These are phyloP conservation scores for Antennarius striatus DNA, from an alignment of 2,113 vertebrate genomes.

Conservation along the genomic window DNA sequence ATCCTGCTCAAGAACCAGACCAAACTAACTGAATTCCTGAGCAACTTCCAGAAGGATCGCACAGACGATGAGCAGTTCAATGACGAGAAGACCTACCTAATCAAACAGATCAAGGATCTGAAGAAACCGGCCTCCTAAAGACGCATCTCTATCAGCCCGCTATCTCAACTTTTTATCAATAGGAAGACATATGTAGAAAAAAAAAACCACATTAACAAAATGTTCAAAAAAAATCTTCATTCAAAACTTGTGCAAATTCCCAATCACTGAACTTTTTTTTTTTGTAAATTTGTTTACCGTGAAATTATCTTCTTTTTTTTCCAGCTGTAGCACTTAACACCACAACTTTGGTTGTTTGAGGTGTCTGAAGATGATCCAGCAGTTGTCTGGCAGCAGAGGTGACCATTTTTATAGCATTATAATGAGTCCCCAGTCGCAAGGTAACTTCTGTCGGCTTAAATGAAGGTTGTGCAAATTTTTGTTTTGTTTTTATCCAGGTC, in stretches of 20 bases:
- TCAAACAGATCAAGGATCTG: slow-evolving; percentile 98
- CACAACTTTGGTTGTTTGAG: slow-evolving; percentile 52
- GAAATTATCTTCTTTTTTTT: slow-evolving; percentile 9
- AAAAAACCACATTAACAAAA: slow-evolving; percentile 58
- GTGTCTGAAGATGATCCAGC: slow-evolving; percentile 22
- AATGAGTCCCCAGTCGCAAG: background rate
- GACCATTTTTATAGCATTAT: no score
- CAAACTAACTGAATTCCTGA: slow-evolving; percentile 96
- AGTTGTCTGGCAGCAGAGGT: no score
- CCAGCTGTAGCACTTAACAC: slow-evolving; percentile 65
- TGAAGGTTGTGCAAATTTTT: slow-evolving; percentile 30
- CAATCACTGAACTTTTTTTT: slow-evolving; percentile 64
- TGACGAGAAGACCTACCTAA: slow-evolving; percentile 98
- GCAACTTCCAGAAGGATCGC: slow-evolving; percentile 96
- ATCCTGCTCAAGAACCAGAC: slow-evolving; percentile 98
- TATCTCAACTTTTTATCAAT: slow-evolving; percentile 69
- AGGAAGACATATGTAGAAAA: slow-evolving; percentile 68
- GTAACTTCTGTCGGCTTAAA: slow-evolving; percentile 11
- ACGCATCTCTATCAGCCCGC: slow-evolving; percentile 24
- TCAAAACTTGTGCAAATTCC: slow-evolving; percentile 63
- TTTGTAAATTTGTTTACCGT: slow-evolving; percentile 29
- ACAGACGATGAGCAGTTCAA: slow-evolving; percentile 97
- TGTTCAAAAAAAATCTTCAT: slow-evolving; percentile 73
- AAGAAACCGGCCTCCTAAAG: slow-evolving; percentile 91
- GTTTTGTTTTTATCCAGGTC: background rate